A percentile compares a stretch with the other conserved stretches of the same genome.
These are phyloP conservation scores for Urocolius indicus DNA, from an alignment of 2,113 vertebrate genomes.

Conservation along the genomic window DNA sequence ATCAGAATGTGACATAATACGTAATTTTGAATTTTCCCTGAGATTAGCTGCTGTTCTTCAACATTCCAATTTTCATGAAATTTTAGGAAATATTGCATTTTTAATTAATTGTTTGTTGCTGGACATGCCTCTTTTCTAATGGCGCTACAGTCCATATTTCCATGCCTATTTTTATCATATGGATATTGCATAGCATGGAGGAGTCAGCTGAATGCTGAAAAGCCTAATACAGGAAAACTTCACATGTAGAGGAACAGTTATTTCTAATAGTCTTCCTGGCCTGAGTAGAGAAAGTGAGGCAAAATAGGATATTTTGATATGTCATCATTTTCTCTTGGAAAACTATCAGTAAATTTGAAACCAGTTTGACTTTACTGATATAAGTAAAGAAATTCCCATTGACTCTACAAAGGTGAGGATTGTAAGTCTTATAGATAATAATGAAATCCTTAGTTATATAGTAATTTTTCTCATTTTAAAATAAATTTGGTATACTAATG, in stretches of 20 bases:
- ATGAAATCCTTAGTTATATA: neutral
- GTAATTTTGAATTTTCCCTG: neutral
- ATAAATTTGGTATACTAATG: neutral
- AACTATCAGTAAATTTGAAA: neutral
- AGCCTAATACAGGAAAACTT: neutral
- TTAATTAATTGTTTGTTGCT: neutral
- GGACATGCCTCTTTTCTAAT: neutral
- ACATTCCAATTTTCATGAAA: neutral
- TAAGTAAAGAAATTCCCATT: neutral
- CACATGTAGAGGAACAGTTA: neutral
- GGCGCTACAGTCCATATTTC: neutral
- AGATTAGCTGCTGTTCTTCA: neutral
- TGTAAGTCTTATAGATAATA: neutral
- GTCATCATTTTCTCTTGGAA: neutral
- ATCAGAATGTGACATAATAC: neutral
- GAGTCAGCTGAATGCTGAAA: neutral
- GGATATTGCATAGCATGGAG: neutral
- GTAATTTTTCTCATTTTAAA: neutral
- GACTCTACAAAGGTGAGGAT: neutral
- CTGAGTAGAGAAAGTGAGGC: neutral
- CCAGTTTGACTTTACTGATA: neutral
- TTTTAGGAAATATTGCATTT: neutral
- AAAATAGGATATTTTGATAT: neutral
- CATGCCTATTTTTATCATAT: neutral
- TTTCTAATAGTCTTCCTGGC: neutral